Evolutionary conservation across 2,888 invertebrate species (phyloP).

Genomic region (Resseliella maxima): DNA sequence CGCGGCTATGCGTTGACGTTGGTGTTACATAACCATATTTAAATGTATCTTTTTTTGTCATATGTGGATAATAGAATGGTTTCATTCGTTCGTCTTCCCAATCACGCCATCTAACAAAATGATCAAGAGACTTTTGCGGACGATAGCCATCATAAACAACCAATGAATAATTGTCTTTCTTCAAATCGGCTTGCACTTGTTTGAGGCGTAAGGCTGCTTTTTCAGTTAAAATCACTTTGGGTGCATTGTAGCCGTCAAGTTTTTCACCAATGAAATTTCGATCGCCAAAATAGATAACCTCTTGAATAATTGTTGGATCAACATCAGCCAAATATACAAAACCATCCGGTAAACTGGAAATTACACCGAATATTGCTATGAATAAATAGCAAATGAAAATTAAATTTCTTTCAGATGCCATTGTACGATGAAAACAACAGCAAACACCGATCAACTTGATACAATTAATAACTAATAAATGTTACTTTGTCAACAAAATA

Average conservation of each 20-base stretch:
- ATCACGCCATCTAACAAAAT: slow-evolving; percentile 51
- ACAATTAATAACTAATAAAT: too few species aligned
- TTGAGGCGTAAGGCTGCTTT: background rate
- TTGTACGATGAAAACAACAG: too few species aligned
- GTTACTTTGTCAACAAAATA: too few species aligned
- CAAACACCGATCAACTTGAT: too few species aligned
- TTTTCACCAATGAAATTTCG: slow-evolving; percentile 25
- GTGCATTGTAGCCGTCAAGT: slow-evolving; percentile 34
- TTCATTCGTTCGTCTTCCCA: background rate
- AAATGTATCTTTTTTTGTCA: slow-evolving; percentile 6
- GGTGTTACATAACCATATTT: background rate
- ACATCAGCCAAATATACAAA: too few species aligned
- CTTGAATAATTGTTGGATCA: too few species aligned
- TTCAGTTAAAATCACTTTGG: slow-evolving; percentile 45
- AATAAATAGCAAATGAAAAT: too few species aligned
- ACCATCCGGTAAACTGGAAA: too few species aligned
- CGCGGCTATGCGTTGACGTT: slow-evolving; percentile 14
- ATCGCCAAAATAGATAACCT: slow-evolving; percentile 46
- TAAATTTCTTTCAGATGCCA: too few species aligned
- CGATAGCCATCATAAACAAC: slow-evolving; percentile 55
- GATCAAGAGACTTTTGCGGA: background rate
- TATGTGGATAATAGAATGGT: background rate
- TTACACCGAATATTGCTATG: too few species aligned
- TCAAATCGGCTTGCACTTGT: background rate
- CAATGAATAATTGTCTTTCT: slow-evolving; percentile 42